Evolutionary conservation across 2,113 vertebrate genomes (phyloP), one percentile per base, ranked within the genome.

Genomic region (Leptodactylus fuscus): DNA sequence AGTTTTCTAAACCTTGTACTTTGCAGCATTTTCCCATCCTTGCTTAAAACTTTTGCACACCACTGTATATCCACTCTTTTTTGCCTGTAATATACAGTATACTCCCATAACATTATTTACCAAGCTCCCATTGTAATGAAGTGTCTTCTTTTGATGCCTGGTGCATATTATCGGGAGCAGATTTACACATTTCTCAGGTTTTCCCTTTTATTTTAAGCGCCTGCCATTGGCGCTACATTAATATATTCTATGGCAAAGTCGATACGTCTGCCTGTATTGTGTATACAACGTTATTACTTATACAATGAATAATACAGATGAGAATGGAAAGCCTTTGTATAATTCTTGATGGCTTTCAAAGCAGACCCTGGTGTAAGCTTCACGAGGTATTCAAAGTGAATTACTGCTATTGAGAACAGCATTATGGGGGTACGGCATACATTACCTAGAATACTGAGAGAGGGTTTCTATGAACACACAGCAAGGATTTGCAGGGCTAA

Each of bases 301-400:
- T 24, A 44, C 70, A 44, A 5, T 77, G 48, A 76, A 76, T 77
- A 77, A 36, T 6, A 55, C 18, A 53, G 15, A 55, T 36, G 75
- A 34, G 18, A 55, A 38, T 36, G 20, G 9, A 51, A 77, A 7
- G 49, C 10, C 32, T 53, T 77, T 20, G 48, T 36, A 36, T 44
- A 24, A 77, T 53, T 55, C 49, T 12, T 10, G 8, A 15, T 75
- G 73, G 18, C 16, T 20, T 15, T 49, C 15, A 32, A 76, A 51
- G 13, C 20, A n/a, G 18, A 36, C 6, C 29, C 13, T 29, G 11
- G 16, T 53, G 24, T 49, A 76, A 51, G 12, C 5, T 76, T 76
- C 46, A 76, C 74, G 53, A 34, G 46, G 44, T 48, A 51, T 76
- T 51, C 74, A 70, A 9, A 29, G 24, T 49, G 36, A 75, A 29